Base-by-base conservation (phyloP, 2,113 vertebrate species). In the Telmatochromis sp. region DNA sequence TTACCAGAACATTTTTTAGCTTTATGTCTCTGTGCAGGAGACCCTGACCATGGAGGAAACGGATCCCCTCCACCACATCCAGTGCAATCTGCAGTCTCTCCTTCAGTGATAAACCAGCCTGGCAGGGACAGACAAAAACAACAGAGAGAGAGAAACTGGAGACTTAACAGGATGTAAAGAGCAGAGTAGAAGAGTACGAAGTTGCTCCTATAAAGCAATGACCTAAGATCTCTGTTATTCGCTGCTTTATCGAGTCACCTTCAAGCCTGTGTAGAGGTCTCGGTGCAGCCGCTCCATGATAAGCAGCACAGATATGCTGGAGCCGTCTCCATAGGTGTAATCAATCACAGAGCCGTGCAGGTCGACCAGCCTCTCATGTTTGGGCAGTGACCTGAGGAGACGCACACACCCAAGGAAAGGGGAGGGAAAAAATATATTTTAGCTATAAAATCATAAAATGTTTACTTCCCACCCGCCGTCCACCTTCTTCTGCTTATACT, bases 281-380 rank as follows among this genome's bases (percentile, higher is more conserved):
- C 98, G 95, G 94, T 99, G 98, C 13, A 99, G 94, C 42, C 98
- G 95, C 89, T 99, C 98, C 98, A 99, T 99, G 63, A 99, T 99
- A 11, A 99, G 97, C 82, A 99, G 95, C 85, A 99, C 99, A 0
- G 99, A 98, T 1, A 99, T 98, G 95, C 98, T 99, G 90, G 98
- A 98, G 89, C 99, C 99, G 1, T 95, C 97, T 0, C 96, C 97
- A 0, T 99, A 99, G 55, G 94, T 97, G 86, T 99, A 97, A 91
- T 99, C 99, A 3, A 99, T 99, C 57, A 99, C 98, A 0, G 99
- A 99, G 1, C 99, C 99, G 0, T 99, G 98, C 35, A 99, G 97
- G 86, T 99, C 97, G 6, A 99, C 98, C 0, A 99, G 93, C 4
- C 98, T 96, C 95, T 98, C 98, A 0, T 99, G 99, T 63, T 97